phyloP scores from a whole-genome alignment of 1,140 invertebrate genomes.

The Drosophila mauritiana region DNA sequence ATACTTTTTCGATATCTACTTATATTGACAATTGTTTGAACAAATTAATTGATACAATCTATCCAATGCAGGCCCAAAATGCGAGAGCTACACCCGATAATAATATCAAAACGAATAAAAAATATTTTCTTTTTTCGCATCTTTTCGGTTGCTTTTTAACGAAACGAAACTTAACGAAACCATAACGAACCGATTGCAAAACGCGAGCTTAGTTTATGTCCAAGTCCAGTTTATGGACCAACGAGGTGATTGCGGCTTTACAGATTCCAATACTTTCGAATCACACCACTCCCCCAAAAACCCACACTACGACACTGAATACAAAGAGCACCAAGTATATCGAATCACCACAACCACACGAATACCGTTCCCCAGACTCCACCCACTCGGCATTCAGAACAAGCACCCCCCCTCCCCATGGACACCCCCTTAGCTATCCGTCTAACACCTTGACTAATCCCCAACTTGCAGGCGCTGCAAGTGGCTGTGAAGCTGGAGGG shows the following conservation, averaged over 20 bases:
- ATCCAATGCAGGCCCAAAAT: constrained; percentile 58
- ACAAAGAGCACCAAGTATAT: constrained; percentile 16
- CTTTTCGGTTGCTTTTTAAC: constrained; percentile 78
- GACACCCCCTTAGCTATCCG: constrained; percentile 14
- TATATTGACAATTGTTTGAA: constrained; percentile 45
- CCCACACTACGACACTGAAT: constrained; percentile 26
- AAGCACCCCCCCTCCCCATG: background rate
- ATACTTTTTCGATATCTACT: constrained; percentile 35
- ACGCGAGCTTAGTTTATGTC: constrained; percentile 84
- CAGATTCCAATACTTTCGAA: constrained; percentile 57
- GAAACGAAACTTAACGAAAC: constrained; percentile 33
- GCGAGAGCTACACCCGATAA: constrained; percentile 39
- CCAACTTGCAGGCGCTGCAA: constrained; percentile 89
- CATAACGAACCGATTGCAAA: constrained; percentile 59
- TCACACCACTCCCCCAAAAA: constrained; percentile 20
- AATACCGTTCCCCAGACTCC: constrained; percentile 37
- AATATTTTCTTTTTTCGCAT: constrained; percentile 68
- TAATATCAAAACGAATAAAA: constrained; percentile 29
- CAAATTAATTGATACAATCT: constrained; percentile 53
- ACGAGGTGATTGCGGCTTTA: constrained; percentile 83
- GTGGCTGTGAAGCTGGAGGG: constrained; percentile 96
- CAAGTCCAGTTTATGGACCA: constrained; percentile 85
- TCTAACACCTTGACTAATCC: constrained; percentile 19
- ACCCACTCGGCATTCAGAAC: constrained; percentile 10
- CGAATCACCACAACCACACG: constrained; percentile 34